Base-by-base conservation (phyloP, 2,113 vertebrate species). In the Hemicordylus capensis region DNA sequence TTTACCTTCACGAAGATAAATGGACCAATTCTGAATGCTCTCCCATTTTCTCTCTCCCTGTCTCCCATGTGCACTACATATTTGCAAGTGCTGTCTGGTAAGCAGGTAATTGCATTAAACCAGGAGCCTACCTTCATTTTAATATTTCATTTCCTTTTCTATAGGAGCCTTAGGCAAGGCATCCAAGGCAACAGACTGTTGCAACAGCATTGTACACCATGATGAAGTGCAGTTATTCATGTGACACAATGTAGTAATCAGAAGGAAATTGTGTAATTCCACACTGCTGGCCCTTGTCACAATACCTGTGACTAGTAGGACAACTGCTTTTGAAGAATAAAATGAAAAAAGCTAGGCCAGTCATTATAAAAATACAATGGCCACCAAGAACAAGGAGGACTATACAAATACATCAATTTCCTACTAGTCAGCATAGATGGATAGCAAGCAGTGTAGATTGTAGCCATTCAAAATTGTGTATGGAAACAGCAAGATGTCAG, bases 241-340 rank as follows among this genome's bases (percentile, higher is more conserved):
- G 37, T 75, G 31, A 51, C 39, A 94, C 72, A 94, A 84, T 93
- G 77, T 51, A 91, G 75, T 81, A 93, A 95, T 93, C 95, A 94
- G 78, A 91, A 90, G 72, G 75, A 89, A 90, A 92, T 92, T 80
- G 46, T 28, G 80, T 20, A 69, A 85, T 80, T 88, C 80, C 73
- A 93, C 90, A 93, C 46, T 85, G 59, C 70, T 4, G 28, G 85
- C 34, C 39, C 61, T 74, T 83, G 81, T 84, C 76, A 90, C 85
- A 93, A 84, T 85, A 81, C 64, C 81, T 87, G 61, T 89, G 85
- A 89, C 51, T 63, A 88, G 37, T 84, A 87, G 85, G 59, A 83
- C 93, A 92, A 93, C 87, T 77, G 48, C 70, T 91, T 81, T 87
- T 84, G 88, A 56, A 67, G 58, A 74, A 81, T 8, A 0, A 44